Evolutionary conservation across 1,140 invertebrate species (phyloP).

Genomic region (Drosophila virilis): DNA sequence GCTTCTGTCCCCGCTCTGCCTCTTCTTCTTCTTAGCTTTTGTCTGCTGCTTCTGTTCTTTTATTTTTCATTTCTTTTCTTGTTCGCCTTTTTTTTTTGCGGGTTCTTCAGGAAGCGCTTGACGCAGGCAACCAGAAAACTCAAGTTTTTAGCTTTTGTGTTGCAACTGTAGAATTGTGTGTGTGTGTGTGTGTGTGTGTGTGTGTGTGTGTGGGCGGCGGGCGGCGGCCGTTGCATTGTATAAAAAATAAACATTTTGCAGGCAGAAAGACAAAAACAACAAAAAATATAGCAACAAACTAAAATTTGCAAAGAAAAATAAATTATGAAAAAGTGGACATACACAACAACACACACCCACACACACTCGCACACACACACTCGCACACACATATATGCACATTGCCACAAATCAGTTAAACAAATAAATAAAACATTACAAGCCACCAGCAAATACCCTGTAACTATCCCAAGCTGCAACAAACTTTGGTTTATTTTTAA

Average conservation of each 20-base stretch:
- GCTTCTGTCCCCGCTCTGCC: conserved; percentile 1
- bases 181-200: not conserved
- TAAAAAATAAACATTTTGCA: conserved; percentile 70
- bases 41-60: not conserved
- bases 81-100: conserved; percentile 6
- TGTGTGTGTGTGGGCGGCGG: conserved; percentile 11
- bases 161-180: conserved; percentile 13
- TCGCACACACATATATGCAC: not conserved
- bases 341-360: conserved; percentile 6
- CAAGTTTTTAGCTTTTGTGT: conserved; percentile 42
- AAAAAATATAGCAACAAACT: conserved; percentile 1
- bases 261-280: conserved; percentile 25
- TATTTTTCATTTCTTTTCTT: not conserved
- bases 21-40: not conserved
- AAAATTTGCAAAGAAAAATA: conserved; percentile 25
- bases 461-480: too few relatives aligned
- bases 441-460: too few relatives aligned
- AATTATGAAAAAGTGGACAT: conserved; percentile 39
- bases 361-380: not conserved
- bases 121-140: conserved; percentile 68
- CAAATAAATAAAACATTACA: not conserved
- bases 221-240: conserved; percentile 56
- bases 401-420: not conserved
- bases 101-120: conserved; percentile 60
- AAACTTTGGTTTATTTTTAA: too few relatives aligned